Base-by-base conservation (phyloP, 2,797 vertebrate genomes). In the Coccyzus lansbergi region DNA sequence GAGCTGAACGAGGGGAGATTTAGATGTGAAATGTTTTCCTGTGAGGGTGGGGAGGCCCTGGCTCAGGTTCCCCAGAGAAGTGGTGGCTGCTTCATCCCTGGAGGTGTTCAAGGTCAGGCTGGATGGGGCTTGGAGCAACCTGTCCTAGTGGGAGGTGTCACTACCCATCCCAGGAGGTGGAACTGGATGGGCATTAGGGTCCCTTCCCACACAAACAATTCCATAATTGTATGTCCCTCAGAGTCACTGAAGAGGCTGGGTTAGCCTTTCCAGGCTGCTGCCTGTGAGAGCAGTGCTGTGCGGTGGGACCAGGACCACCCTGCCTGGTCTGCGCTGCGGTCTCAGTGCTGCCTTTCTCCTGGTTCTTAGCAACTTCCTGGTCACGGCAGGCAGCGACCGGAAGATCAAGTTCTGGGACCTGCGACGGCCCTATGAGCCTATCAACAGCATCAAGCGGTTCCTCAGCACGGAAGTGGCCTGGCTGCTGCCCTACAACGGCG, bases 351-450 rank as follows among this genome's bases (percentile, higher is more conserved):
- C 83, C 48, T 88, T 62, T 91, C 83, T 87, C 59, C 90, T 84
- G 91, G 34, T 84, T 63, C 68, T 52, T 96, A 99, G 99, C 84
- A 88, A 98, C 93, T 97, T 99, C 96, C 87, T 99, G 96, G 98
- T 98, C 92, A 99, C 99, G 0, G 98, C 98, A 3, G 99, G 99
- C 26, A 99, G 98, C 1, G 99, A 99, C 85, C 98, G 99, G 53
- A 98, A 98, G 85, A 95, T 99, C 93, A 99, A 99, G 97, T 98
- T 98, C 59, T 99, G 99, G 99, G 98, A 99, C 48, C 95, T 99
- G 90, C 98, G 98, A 36, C 98, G 98, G 77, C 97, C 98, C 33
- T 97, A 98, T 0, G 96, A 98, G 58, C 99, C 99, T 34, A 86
- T 99, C 95, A 98, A 98, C 34, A 97, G 97, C 70, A 98, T 98